Base-by-base conservation (phyloP, 2,888 invertebrate species). In the Pinctada fucata region DNA sequence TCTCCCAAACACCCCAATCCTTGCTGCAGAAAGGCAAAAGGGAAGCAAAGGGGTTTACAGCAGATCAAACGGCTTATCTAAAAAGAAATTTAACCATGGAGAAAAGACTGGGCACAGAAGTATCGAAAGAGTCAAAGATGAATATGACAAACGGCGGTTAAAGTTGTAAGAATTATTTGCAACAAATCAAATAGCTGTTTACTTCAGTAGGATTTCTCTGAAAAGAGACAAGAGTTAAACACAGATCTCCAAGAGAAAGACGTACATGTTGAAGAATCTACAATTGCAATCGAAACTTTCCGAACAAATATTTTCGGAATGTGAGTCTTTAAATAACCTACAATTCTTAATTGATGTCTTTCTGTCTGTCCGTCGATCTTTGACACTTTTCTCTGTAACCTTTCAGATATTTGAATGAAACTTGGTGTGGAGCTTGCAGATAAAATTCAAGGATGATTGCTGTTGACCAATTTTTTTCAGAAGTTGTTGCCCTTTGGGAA, bases 71-170 rank as follows among this genome's bases (percentile, higher is more conserved):
- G 49, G n/a, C 31, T 13, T 75, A 69, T 48, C 8, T 75, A 6
- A 47, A 45, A 52, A 75, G 16, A 69, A 75, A 63, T 75, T 75
- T 75, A 16, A 75, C 58, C 13, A 51, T 31, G 75, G 69, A 10
- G 75, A 75, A 45, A 16, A 10, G 10, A 75, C 52, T 67, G 75
- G 75, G n/a, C 31, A 31, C 10, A 75, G 68, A 78, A 48, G 77
- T 72, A 2, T 58, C 73, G 47, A 67, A 50, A 68, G 72, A 73
- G 50, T 68, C 10, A 78, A 51, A 49, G 68, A 68, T 63, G 58
- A 68, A 58, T 48, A 58, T 49, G 64, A 65, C 45, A 50, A 13
- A 48, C 49, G 75, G 51, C 51, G 45, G 10, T 75, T 75, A 52
- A 50, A 49, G 13, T n/a, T 3, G 16, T 10, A 48, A 10, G 75